These are phyloP conservation scores for Halcyon senegalensis DNA, from an alignment of 2,113 vertebrate species.

Conservation along the genomic window DNA sequence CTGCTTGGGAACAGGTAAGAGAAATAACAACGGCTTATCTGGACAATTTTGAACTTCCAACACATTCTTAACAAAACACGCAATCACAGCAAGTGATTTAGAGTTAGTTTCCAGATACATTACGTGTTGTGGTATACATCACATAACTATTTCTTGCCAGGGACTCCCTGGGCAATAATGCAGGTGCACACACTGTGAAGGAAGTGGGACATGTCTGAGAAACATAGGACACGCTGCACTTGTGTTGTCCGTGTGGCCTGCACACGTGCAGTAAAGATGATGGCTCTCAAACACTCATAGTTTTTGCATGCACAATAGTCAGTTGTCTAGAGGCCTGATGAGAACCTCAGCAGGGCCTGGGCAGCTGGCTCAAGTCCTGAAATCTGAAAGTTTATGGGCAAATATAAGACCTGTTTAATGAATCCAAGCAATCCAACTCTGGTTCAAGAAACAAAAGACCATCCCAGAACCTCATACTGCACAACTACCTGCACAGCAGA, in stretches of 20 bases:
- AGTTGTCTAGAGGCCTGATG: not conserved
- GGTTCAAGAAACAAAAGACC: not conserved
- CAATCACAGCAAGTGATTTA: not conserved
- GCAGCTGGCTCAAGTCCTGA: not conserved
- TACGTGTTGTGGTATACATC: not conserved
- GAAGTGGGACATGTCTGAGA: not conserved
- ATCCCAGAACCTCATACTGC: not conserved
- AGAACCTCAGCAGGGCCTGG: not conserved
- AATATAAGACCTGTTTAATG: not conserved
- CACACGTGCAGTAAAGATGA: not conserved
- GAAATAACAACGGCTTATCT: not conserved
- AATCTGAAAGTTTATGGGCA: not conserved
- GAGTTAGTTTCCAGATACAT: not conserved
- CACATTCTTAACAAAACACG: rapidly evolving
- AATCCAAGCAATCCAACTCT: not conserved
- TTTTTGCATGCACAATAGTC: not conserved
- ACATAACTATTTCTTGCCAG: not conserved
- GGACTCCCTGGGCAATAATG: not conserved
- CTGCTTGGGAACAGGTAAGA: rapidly evolving
- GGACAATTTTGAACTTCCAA: not conserved
- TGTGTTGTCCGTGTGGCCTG: not conserved
- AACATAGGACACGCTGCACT: not conserved
- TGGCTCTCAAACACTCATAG: not conserved
- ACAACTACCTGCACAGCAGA: not conserved
- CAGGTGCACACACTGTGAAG: not conserved